Evolutionary conservation across 2,797 vertebrate genomes (phyloP), one percentile per base, ranked within the genome.

Genomic region (Syngnathus rostellatus): DNA sequence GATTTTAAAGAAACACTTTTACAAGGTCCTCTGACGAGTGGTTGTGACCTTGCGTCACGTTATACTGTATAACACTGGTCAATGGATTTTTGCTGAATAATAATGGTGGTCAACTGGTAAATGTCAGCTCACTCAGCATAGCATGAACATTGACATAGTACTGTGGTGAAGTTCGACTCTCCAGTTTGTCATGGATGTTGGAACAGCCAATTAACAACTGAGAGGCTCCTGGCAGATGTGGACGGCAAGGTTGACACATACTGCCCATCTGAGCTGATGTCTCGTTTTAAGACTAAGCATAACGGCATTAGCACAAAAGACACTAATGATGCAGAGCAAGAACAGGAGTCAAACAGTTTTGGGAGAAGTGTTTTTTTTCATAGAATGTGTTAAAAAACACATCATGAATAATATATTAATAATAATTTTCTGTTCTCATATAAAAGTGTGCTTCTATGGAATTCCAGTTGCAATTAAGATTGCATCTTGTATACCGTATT

Each of bases 191-290:
- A 17, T 55, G 55, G 72, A 69, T 81, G 75, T 77, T 79, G 68
- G 69, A 83, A 71, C 74, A 70, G 67, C 73, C 76, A 77, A 68
- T 77, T 69, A 74, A 69, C 50, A 71, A 65, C 62, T 16, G 58
- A 76, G 77, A 66, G 62, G 64, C 69, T 73, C 66, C 68, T 71
- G 55, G 61, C 60, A 62, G 74, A 72, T 65, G 64, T 63, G 48
- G 43, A 50, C 66, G 61, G 51, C 65, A 57, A 12, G 53, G 40
- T 45, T 55, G 69, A 73, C 10, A 23, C 21, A 40, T 38, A 70
- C 61, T 53, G 64, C 1, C 61, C 41, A 51, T 2, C 69, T 5
- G 62, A 64, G 9, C 48, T 2, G 14, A 53, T 9, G 37, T 21
- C 48, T 64, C 57, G 63, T 71, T 64, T 69, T 64, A 50, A 39